Base-by-base conservation (phyloP, 2,888 invertebrate species). In the Ditylenchus weischeri region DNA sequence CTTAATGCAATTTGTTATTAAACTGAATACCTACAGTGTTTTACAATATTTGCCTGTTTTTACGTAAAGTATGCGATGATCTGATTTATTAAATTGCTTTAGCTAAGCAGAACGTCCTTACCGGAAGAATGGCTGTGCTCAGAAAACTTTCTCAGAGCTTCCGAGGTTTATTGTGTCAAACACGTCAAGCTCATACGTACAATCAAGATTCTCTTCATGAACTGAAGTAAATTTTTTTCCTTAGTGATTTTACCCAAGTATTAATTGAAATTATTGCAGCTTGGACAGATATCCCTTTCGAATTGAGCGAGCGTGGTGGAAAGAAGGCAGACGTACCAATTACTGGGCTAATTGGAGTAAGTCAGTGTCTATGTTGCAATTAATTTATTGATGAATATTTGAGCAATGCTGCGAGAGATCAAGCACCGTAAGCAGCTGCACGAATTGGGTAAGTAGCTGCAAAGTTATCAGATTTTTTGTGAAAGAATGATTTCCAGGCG, bases 381-480 rank as follows among this genome's bases (percentile, higher is more conserved):
- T 29, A n/a, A 29, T 29, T 29, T 29, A 29, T 29, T 29, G 29
- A 29, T 29, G 29, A 29, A 29, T 29, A 29, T 29, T 43, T 43
- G 15, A 43, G 43, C 5, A 43, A 93, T 93, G 91, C 87, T 89
- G 59, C 87, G 90, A 72, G 95, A 96, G 84, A 90, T 90, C 0
- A 91, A 91, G 82, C 87, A 91, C 47, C 88, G 94, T 64, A 88
- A 89, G 78, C 86, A 89, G 80, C 88, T 90, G 13, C 23, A 48
- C 19, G 48, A 29, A 54, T 54, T 54, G 54, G 23, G 60, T 54
- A 54, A 54, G 8, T 54, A 13, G 11, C 11, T 54, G 54, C 10
- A 3, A 54, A 10, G n/a, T 7, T 8, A 3, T 13, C 1, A 36
- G 11, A 23, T 64, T 10, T 8, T 19, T 43, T 11, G 19, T 19